phyloP scores from a whole-genome alignment of 2,888 invertebrate genomes.

The Encarsia formosa region DNA sequence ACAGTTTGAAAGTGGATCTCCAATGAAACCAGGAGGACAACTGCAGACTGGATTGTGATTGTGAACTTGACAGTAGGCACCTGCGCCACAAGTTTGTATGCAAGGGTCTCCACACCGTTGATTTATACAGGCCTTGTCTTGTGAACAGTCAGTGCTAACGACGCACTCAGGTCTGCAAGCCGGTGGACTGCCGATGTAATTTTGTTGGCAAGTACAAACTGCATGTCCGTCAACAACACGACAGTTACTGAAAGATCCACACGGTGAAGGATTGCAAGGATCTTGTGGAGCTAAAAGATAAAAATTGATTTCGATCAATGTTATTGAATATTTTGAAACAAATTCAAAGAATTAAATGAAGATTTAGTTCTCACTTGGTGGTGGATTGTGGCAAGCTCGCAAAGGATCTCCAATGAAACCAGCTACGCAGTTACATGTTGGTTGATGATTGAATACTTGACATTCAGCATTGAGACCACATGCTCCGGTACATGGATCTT shows the following conservation, averaged over 20 bases:
- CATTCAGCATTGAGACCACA: conserved; percentile 83
- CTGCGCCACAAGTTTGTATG: conserved; percentile 74
- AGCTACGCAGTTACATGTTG: conserved; percentile 69
- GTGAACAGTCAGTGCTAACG: conserved; percentile 77
- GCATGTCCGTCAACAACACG: conserved; percentile 69
- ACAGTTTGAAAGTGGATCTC: conserved; percentile 79
- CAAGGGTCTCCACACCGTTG: conserved; percentile 81
- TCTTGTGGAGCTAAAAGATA: conserved; percentile 27
- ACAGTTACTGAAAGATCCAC: conserved; percentile 78
- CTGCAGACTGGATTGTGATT: conserved; percentile 84
- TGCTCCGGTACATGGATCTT: conserved; percentile 76
- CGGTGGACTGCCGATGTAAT: conserved; percentile 76
- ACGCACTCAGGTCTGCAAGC: conserved; percentile 78
- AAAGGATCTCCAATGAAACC: conserved; percentile 78
- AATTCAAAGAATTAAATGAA: not conserved
- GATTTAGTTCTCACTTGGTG: conserved; percentile 28
- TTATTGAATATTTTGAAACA: not conserved
- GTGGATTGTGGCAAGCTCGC: conserved; percentile 64
- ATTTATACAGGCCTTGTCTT: conserved; percentile 74
- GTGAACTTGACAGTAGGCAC: conserved; percentile 77
- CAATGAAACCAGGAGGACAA: conserved; percentile 69
- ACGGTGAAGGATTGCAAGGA: conserved; percentile 66
- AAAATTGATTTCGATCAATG: not conserved
- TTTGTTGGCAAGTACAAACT: conserved; percentile 74
- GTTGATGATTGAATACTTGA: conserved; percentile 76